A percentile compares a stretch with the other conserved stretches of the same genome.
Evolutionary conservation across 2,797 vertebrate genomes (phyloP).

Genomic region (Sebastes kiyomatsui): DNA sequence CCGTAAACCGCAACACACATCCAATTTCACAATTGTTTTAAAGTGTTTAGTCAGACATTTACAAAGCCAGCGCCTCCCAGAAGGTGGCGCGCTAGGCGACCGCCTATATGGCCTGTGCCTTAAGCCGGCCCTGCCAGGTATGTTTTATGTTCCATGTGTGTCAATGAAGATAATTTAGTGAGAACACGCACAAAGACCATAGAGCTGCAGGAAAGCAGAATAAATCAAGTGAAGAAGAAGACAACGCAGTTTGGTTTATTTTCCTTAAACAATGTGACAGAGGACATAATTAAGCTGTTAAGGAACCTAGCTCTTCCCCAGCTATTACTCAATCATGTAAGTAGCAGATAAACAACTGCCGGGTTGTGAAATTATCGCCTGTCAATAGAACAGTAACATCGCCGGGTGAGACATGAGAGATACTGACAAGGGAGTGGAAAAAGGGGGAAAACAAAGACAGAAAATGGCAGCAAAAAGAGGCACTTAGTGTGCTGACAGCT

Average conservation of each 20-base stretch:
- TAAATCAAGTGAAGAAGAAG: background rate
- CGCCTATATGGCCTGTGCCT: too few species aligned
- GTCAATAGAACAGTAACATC: conserved; percentile 53
- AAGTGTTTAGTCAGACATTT: too few species aligned
- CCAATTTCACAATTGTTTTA: too few species aligned
- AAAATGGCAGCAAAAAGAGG: conserved; percentile 18
- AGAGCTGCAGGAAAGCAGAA: background rate
- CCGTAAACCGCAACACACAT: too few species aligned
- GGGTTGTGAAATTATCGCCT: conserved; percentile 65
- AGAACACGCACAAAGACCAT: background rate
- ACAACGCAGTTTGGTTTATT: conserved; percentile 48
- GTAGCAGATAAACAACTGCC: conserved; percentile 52
- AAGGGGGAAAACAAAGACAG: conserved; percentile 13
- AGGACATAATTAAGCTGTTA: conserved; percentile 66
- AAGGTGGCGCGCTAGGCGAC: too few species aligned
- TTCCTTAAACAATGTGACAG: conserved; percentile 69
- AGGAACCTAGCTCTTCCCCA: conserved; percentile 21
- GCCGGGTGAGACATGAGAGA: conserved; percentile 23
- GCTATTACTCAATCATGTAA: conserved; percentile 59
- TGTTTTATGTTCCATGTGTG: background rate
- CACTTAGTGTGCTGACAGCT: conserved; percentile 37
- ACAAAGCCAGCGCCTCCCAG: too few species aligned
- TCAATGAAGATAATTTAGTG: background rate
- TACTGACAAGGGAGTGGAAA: conserved; percentile 35
- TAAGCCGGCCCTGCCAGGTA: background rate